Evolutionary conservation across 2,113 vertebrate species (phyloP), one percentile per base, ranked within the genome.

Genomic region (Sylvicapra grimmia): DNA sequence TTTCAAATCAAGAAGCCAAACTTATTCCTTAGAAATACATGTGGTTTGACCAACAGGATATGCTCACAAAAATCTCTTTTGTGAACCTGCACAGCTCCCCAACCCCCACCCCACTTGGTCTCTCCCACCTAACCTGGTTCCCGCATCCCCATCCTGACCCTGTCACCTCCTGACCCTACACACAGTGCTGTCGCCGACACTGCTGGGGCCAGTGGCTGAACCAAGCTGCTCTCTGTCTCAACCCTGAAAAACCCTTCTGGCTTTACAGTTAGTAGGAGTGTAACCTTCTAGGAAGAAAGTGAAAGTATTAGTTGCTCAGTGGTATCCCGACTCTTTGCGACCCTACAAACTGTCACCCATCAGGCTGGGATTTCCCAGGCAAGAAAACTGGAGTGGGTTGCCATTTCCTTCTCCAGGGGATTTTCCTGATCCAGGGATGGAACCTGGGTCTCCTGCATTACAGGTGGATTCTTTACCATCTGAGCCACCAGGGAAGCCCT

Each of bases 1-100:
- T 95, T 84, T 85, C 86, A 75, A 86, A 79, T 65, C 44, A 80
- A 92, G 72, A 92, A 25, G 12, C 14, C 82, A 93, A 56, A 90
- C 18, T 36, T 11, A 89, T 16, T 88, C 63, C 96, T 79, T 6
- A 95, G 58, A 95, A 85, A 85, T 7, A 21, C 11, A 51, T 8
- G 18, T 13, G n/a, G 51, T 40, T 83, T 27, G 12, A 18, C 47
- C 21, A 84, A 40, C 3, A 29, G 23, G 59, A 54, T 23, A 5
- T 12, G 31, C 51, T 79, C 61, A 94, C 13, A 36, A 3, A 83
- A 54, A 13, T 21, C 86, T 84, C 49, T 36, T 56, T 61, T 6
- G 36, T 13, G 21, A 72, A 21, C 61, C 51, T 14, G 7, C 13
- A 27, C 3, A 11, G 10, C 23, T 21, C 65, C 61, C 33, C 77